A percentile compares a stretch with the other conserved stretches of the same genome.
Evolutionary conservation across 1,140 invertebrate genomes (phyloP).

Genomic region (Halesus radiatus): DNA sequence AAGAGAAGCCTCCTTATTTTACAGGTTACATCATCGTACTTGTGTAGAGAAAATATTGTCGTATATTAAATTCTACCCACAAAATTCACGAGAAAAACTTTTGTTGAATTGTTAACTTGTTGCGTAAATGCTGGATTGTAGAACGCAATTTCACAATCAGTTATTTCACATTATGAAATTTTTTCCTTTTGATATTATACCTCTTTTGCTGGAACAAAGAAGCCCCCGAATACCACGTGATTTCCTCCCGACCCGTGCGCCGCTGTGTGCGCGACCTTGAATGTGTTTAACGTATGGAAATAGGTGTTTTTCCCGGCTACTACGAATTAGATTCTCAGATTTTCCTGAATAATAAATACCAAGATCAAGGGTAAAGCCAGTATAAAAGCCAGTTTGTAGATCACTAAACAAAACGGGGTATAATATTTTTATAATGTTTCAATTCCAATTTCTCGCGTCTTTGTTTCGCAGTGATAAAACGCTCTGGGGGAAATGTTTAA

Average conservation of each 20-base stretch:
- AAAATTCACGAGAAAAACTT: no score
- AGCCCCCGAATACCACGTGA: neutral
- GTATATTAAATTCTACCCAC: no score
- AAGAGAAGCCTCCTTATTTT: no score
- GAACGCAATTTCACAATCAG: neutral
- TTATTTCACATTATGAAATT: neutral
- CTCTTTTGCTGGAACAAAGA: neutral
- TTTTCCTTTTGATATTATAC: neutral
- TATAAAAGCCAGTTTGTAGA: neutral
- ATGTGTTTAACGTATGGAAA: slow-evolving; percentile 27
- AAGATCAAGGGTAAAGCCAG: slow-evolving; percentile 41
- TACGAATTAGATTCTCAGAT: slow-evolving; percentile 44
- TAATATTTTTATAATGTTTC: neutral
- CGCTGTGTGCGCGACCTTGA: neutral
- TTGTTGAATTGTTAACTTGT: no score
- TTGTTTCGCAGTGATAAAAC: neutral
- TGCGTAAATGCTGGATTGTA: neutral
- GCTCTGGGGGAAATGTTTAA: neutral
- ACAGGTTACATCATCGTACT: no score
- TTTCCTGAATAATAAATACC: slow-evolving; percentile 27
- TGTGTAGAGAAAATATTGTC: no score
- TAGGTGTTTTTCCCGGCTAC: slow-evolving; percentile 21
- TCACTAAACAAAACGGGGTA: neutral
- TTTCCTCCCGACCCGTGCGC: neutral
- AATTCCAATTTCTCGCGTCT: neutral